These are phyloP conservation scores for Hipparchia sbordonii DNA, from an alignment of 2,888 invertebrate species.

Conservation along the genomic window DNA sequence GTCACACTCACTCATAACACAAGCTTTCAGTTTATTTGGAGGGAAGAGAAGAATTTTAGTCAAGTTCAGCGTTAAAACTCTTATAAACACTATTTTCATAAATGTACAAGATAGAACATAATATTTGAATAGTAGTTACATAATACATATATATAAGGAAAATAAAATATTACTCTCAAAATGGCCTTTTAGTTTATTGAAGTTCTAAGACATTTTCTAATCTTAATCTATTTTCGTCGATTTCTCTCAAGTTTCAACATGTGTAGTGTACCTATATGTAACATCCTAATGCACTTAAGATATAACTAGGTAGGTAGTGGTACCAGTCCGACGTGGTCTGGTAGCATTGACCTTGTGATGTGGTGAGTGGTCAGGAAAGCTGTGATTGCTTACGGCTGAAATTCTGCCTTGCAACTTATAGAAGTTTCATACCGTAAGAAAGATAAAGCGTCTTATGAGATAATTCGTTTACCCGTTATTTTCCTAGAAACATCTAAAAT, in stretches of 20 bases:
- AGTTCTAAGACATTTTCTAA: too few relatives aligned
- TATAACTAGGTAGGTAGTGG: slow-evolving; percentile 22
- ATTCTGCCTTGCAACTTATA: slow-evolving; percentile 42
- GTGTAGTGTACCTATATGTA: not conserved
- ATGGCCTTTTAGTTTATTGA: too few relatives aligned
- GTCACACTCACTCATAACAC: too few relatives aligned
- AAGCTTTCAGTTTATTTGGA: too few relatives aligned
- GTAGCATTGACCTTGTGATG: slow-evolving; percentile 41
- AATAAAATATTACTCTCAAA: too few relatives aligned
- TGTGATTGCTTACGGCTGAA: slow-evolving; percentile 39
- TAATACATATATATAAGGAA: too few relatives aligned
- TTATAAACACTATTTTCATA: too few relatives aligned
- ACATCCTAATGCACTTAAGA: slow-evolving; percentile 16
- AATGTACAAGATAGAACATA: too few relatives aligned
- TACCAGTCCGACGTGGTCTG: slow-evolving; percentile 22
- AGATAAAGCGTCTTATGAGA: slow-evolving; percentile 1
- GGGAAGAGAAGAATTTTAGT: too few relatives aligned
- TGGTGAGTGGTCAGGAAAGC: slow-evolving; percentile 30
- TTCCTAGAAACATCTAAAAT: not conserved
- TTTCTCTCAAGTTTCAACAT: not conserved
- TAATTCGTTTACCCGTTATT: slow-evolving; percentile 9
- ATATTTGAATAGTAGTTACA: too few relatives aligned
- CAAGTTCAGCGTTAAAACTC: too few relatives aligned
- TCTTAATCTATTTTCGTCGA: not conserved
- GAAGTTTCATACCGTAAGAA: slow-evolving; percentile 7